Conservation (phyloP, 2,113 vertebrate genomes). For the Casuarius casuarius region DNA sequence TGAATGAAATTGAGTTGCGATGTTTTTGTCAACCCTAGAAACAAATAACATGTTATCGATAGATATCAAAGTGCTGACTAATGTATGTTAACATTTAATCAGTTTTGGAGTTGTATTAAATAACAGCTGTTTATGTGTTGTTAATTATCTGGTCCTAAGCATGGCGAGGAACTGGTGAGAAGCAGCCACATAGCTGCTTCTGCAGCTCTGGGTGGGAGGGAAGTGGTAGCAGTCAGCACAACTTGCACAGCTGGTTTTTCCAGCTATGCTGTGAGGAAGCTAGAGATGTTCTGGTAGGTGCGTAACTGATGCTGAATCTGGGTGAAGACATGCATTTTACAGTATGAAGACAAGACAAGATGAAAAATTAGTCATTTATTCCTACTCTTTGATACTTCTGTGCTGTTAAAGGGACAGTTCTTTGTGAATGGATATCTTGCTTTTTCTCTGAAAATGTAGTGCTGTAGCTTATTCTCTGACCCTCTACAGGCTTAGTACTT, state of each 20-base stretch:
- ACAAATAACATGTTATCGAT: neutral
- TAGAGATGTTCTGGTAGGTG: neutral
- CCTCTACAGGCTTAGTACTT: accelerated
- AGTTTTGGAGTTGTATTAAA: neutral
- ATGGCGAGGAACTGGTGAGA: neutral
- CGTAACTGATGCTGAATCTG: neutral
- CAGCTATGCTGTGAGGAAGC: neutral
- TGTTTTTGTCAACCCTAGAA: neutral
- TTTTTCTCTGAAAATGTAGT: neutral
- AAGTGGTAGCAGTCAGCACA: neutral
- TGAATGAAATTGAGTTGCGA: neutral
- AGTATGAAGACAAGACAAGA: neutral
- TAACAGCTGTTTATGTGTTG: neutral
- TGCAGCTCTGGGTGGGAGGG: neutral
- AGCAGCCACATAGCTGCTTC: neutral
- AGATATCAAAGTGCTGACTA: neutral
- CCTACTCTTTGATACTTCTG: neutral
- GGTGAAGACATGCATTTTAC: neutral
- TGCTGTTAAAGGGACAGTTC: neutral
- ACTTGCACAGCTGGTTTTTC: neutral
- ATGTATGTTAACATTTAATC: neutral
- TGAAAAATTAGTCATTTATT: neutral
- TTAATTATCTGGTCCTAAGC: neutral
- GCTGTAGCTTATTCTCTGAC: neutral
- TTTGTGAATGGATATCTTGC: neutral